These are phyloP conservation scores for Indicator maculatus DNA, from an alignment of 2,113 vertebrate genomes.

Conservation along the genomic window DNA sequence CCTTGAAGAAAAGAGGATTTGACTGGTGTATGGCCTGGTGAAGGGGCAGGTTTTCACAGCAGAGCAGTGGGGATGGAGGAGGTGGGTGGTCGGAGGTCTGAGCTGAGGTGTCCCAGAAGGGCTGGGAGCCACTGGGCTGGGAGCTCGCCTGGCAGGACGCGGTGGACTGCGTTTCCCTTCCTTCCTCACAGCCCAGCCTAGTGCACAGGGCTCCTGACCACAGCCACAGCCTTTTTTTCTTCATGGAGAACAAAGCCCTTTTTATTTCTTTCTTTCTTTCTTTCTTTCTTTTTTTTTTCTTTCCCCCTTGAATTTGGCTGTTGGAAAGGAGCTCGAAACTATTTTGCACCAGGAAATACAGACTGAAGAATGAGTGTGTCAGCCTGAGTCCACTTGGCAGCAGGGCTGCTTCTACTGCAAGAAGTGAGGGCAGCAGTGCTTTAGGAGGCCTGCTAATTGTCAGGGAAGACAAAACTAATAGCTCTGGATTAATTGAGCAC, in stretches of 20 bases:
- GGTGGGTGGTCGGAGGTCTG: not conserved
- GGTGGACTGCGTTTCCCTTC: not conserved
- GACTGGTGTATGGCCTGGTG: not conserved
- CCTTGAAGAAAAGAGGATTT: not conserved
- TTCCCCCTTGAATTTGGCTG: not conserved
- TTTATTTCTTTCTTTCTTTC: not conserved
- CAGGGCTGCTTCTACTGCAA: not conserved
- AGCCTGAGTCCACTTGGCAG: not conserved
- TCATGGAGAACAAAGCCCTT: slow-evolving; percentile 52
- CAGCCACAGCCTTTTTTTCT: not conserved
- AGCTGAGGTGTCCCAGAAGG: rapidly evolving
- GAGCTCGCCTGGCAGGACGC: not conserved
- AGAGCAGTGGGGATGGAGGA: not conserved
- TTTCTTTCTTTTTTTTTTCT: not conserved
- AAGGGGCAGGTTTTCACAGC: not conserved
- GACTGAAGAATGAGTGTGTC: slow-evolving; percentile 48
- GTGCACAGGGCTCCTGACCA: not conserved
- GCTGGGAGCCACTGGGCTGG: not conserved
- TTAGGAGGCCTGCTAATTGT: slow-evolving; percentile 47
- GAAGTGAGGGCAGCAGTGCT: not conserved
- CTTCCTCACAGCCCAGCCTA: not conserved
- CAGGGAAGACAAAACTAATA: slow-evolving; percentile 52
- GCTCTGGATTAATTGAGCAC: slow-evolving; percentile 18
- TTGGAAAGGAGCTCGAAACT: slow-evolving; percentile 49
- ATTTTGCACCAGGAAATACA: slow-evolving; percentile 51